Conservation (phyloP, 2,113 vertebrate species). For the Lepus europaeus region DNA sequence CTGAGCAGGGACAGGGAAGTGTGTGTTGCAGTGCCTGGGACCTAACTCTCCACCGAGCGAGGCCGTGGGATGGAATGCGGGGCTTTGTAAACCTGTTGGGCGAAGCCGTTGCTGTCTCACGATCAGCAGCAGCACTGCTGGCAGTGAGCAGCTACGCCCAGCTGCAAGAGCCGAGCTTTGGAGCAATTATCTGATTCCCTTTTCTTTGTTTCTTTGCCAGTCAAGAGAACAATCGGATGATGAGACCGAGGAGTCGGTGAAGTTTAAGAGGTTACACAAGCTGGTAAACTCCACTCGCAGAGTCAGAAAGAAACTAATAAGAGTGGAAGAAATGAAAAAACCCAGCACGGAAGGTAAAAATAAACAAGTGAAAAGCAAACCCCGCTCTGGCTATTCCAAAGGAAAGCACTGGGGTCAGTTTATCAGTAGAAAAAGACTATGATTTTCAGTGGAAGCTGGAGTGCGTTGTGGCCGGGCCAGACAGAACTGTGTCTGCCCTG, state of each 20-base stretch:
- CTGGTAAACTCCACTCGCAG: slow-evolving; percentile 98
- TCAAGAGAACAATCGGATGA: slow-evolving; percentile 98
- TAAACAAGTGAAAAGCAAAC: neutral
- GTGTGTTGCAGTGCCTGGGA: slow-evolving; percentile 68
- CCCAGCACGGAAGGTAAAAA: slow-evolving; percentile 94
- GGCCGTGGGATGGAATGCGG: slow-evolving; percentile 85
- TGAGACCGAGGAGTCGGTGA: slow-evolving; percentile 97
- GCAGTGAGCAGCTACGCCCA: slow-evolving; percentile 66
- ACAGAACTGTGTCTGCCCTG: neutral
- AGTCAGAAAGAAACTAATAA: slow-evolving; percentile 97
- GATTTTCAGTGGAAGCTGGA: neutral
- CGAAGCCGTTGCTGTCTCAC: slow-evolving; percentile 49
- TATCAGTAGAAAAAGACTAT: slow-evolving; percentile 42
- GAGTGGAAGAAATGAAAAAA: slow-evolving; percentile 97
- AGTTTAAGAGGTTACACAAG: slow-evolving; percentile 98
- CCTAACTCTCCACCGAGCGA: slow-evolving; percentile 78
- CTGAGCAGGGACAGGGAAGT: slow-evolving; percentile 72
- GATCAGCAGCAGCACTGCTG: slow-evolving; percentile 29
- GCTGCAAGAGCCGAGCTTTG: slow-evolving; percentile 60
- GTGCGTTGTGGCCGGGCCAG: neutral
- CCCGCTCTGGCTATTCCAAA: slow-evolving; percentile 28
- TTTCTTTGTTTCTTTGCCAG: slow-evolving; percentile 90
- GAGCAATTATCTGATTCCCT: slow-evolving; percentile 81
- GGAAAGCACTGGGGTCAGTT: neutral
- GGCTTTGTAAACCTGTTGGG: slow-evolving; percentile 59